These are phyloP conservation scores for Odontomyia ornata DNA, from an alignment of 2,888 invertebrate genomes.

Conservation along the genomic window DNA sequence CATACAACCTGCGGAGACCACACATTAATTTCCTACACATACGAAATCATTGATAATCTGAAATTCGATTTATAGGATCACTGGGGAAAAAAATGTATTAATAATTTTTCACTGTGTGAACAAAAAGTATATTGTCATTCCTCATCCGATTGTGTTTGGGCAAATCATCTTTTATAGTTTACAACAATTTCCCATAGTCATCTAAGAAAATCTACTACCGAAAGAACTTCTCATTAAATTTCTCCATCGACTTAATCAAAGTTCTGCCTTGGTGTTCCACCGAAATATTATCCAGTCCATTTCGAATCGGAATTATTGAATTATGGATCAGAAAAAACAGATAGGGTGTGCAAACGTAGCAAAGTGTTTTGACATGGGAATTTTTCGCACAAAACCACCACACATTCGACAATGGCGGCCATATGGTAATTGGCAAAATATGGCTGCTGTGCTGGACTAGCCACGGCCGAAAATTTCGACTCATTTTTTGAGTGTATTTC, in stretches of 20 bases:
- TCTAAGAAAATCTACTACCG: neutral
- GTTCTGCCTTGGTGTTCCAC: neutral
- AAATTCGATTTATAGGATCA: conserved; percentile 26
- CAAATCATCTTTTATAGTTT: too few relatives aligned
- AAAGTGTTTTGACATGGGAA: neutral
- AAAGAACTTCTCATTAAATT: neutral
- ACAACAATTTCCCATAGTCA: neutral
- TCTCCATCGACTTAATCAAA: neutral
- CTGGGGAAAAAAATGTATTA: neutral
- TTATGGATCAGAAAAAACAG: neutral
- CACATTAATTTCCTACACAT: neutral
- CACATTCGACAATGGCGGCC: conserved; percentile 4
- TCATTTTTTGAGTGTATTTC: too few relatives aligned
- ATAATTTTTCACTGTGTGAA: neutral
- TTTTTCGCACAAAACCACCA: neutral
- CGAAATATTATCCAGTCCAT: conserved; percentile 3
- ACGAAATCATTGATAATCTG: neutral
- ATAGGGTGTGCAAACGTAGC: neutral
- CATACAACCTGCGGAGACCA: neutral
- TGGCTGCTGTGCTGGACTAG: neutral
- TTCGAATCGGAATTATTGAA: conserved; percentile 35
- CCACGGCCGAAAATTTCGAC: neutral
- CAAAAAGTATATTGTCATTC: neutral
- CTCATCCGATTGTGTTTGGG: neutral
- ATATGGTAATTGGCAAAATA: conserved; percentile 16